These are phyloP conservation scores for Lampropteryx suffumata DNA, from an alignment of 2,888 invertebrate genomes.

Conservation along the genomic window DNA sequence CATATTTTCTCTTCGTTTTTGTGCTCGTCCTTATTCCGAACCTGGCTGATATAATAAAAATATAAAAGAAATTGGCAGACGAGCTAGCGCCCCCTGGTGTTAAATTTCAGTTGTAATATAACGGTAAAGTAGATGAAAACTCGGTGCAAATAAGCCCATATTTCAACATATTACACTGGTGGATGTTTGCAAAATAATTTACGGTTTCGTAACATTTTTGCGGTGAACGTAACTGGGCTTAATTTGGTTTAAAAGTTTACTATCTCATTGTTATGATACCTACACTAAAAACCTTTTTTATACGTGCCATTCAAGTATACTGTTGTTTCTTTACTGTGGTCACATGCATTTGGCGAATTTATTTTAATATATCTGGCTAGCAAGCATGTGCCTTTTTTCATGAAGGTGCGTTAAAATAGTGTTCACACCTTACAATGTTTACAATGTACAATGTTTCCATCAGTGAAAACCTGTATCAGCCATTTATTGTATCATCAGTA, in stretches of 20 bases:
- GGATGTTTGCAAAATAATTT: conserved; percentile 22
- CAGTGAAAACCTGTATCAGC: no score
- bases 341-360: no score
- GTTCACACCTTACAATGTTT: no score
- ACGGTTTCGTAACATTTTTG: conserved; percentile 18
- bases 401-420: no score
- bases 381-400: no score
- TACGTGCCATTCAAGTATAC: no score
- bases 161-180: conserved; percentile 20
- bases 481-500: no score
- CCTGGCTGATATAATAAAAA: conserved; percentile 15
- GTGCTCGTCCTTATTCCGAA: neutral
- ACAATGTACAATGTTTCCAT: no score
- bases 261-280: neutral
- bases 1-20: no score
- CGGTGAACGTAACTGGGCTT: conserved; percentile 10
- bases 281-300: no score
- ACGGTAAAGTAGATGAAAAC: conserved; percentile 23
- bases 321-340: no score
- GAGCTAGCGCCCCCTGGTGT: conserved; percentile 21
- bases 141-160: conserved; percentile 23
- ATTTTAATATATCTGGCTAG: no score
- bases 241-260: conserved; percentile 11
- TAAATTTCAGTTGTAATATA: conserved; percentile 22
- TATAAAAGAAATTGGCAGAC: conserved; percentile 15